These are phyloP conservation scores for Acrobasis repandana DNA, from an alignment of 2,888 invertebrate species.

Conservation along the genomic window DNA sequence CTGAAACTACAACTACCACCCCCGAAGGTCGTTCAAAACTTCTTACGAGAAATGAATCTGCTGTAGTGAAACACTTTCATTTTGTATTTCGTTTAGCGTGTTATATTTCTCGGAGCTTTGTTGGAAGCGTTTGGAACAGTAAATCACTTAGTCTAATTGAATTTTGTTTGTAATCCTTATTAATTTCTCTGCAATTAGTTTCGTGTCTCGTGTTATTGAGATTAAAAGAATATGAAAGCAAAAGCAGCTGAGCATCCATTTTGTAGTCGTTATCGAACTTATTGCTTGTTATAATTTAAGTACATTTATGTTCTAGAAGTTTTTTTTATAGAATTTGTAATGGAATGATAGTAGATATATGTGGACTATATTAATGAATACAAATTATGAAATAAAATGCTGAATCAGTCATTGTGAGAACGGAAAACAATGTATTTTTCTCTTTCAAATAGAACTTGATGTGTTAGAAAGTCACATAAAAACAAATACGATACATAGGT, in stretches of 20 bases:
- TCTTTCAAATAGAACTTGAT: no score
- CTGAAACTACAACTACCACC: constrained; percentile 70
- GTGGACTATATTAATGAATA: no score
- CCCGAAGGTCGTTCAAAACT: constrained; percentile 79
- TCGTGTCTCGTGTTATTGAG: neutral
- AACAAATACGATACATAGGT: no score
- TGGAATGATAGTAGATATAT: no score
- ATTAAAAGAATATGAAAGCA: neutral
- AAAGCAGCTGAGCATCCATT: neutral
- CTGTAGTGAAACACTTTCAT: constrained; percentile 74
- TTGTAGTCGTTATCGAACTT: no score
- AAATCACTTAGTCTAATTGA: constrained; percentile 13
- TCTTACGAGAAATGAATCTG: constrained; percentile 73
- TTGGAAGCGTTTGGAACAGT: constrained; percentile 24
- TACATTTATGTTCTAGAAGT: no score
- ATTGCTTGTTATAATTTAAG: no score
- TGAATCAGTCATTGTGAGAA: no score
- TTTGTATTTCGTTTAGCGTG: constrained; percentile 46
- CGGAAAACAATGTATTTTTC: no score
- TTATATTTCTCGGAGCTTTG: constrained; percentile 34
- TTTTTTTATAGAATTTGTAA: no score
- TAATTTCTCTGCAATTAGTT: neutral
- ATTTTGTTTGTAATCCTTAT: neutral
- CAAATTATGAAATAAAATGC: no score
- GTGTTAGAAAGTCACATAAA: no score